phyloP scores from a whole-genome alignment of 2,113 vertebrate genomes.

The Willisornis vidua region DNA sequence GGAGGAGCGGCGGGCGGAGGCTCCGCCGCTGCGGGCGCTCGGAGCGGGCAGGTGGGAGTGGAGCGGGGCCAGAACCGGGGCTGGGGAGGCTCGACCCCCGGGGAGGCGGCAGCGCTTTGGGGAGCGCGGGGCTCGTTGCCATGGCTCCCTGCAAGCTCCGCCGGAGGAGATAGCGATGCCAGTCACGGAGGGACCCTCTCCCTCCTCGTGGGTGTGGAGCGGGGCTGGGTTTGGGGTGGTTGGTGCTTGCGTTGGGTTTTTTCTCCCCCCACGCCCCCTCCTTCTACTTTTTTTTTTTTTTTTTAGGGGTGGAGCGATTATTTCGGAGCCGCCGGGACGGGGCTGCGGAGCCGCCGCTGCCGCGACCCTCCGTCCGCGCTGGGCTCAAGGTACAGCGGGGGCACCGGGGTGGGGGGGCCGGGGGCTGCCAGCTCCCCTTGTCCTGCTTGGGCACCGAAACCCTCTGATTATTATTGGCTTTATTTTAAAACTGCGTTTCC shows the following conservation, averaged over 20 bases:
- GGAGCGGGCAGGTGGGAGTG: not conserved
- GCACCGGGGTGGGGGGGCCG: not conserved
- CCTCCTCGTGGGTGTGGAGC: slow-evolving; percentile 25
- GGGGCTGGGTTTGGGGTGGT: not conserved
- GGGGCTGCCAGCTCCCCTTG: not conserved
- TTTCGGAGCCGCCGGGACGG: slow-evolving; percentile 45
- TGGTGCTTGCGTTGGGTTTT: not conserved
- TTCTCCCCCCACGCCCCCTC: not conserved
- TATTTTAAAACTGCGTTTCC: not conserved
- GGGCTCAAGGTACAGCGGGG: not conserved
- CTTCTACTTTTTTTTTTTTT: too few species aligned
- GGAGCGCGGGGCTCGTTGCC: slow-evolving; percentile 66
- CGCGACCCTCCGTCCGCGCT: not conserved
- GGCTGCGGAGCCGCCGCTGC: not conserved
- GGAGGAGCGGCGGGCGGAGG: not conserved
- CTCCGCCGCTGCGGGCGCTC: not conserved
- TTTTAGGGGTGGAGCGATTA: slow-evolving; percentile 42
- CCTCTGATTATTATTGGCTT: not conserved
- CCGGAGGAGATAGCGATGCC: slow-evolving; percentile 67
- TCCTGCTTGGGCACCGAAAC: not conserved
- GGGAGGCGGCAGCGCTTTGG: not conserved
- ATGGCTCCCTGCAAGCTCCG: slow-evolving; percentile 70
- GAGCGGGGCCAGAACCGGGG: not conserved
- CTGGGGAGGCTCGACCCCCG: not conserved
- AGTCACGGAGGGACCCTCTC: slow-evolving; percentile 69